These are phyloP conservation scores for Amiota minor DNA, from an alignment of 2,888 invertebrate genomes.

Conservation along the genomic window DNA sequence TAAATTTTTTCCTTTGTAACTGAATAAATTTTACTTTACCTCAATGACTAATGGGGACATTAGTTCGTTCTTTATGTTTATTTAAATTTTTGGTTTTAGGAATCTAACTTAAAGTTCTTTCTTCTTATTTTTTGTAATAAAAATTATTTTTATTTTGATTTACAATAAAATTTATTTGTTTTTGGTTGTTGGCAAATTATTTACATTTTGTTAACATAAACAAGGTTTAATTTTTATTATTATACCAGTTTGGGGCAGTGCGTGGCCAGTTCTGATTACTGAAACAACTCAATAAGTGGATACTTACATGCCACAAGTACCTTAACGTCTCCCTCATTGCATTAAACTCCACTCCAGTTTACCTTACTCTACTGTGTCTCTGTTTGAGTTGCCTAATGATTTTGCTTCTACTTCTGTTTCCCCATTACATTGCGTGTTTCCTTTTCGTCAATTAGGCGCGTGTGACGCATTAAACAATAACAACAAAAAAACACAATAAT, in stretches of 20 bases:
- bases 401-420: neutral
- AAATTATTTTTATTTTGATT: slow-evolving; percentile 56
- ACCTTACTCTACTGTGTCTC: no score
- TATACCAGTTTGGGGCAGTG: slow-evolving; percentile 46
- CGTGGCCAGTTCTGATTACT: slow-evolving; percentile 39
- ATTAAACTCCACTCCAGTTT: no score
- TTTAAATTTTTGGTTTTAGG: no score
- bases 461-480: slow-evolving; percentile 6
- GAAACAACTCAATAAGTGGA: slow-evolving; percentile 23
- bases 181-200: slow-evolving; percentile 64
- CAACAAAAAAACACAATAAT: neutral
- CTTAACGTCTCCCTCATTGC: neutral
- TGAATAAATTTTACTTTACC: no score
- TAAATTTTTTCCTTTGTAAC: no score
- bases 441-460: neutral
- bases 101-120: no score
- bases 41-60: no score
- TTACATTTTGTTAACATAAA: slow-evolving; percentile 67
- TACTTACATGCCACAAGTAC: slow-evolving; percentile 49
- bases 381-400: neutral
- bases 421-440: slow-evolving; percentile 8
- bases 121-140: no score
- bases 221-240: slow-evolving; percentile 56
- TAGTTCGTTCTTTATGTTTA: no score
- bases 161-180: neutral